phyloP scores from a whole-genome alignment of 2,888 invertebrate genomes.

The Leptinotarsa peninsularis region DNA sequence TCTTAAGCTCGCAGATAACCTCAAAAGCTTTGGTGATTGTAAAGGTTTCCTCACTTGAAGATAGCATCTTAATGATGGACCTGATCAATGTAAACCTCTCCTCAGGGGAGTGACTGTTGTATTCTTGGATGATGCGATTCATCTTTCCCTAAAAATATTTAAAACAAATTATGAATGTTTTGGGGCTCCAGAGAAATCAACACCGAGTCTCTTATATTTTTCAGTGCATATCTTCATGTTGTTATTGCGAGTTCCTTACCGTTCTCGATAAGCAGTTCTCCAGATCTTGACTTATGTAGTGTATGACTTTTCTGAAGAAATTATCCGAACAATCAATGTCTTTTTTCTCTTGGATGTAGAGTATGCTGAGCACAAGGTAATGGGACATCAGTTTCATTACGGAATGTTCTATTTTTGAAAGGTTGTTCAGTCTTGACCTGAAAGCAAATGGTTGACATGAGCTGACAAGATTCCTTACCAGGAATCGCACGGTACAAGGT shows the following conservation, averaged over 20 bases:
- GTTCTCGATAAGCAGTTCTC: conserved; percentile 44
- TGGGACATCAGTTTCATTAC: conserved; percentile 43
- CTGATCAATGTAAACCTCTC: conserved; percentile 44
- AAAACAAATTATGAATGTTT: neutral
- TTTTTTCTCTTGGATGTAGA: conserved; percentile 46
- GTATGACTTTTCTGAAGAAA: conserved; percentile 47
- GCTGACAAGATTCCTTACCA: too few relatives aligned
- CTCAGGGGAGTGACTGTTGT: conserved; percentile 29
- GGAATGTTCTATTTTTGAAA: conserved; percentile 42
- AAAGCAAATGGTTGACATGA: neutral
- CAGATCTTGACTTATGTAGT: conserved; percentile 48
- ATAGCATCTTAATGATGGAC: conserved; percentile 41
- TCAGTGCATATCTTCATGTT: neutral
- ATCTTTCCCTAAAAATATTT: conserved; percentile 46
- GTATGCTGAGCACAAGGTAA: conserved; percentile 40
- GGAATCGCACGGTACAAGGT: too few relatives aligned
- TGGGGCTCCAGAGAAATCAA: neutral
- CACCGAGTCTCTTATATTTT: neutral
- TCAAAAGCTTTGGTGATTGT: conserved; percentile 40
- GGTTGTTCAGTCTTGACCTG: conserved; percentile 33
- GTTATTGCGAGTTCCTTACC: conserved; percentile 36
- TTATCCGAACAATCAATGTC: conserved; percentile 45
- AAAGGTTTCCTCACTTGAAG: conserved; percentile 32
- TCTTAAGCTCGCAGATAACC: conserved; percentile 40
- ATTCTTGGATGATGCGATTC: conserved; percentile 41